phyloP scores from a whole-genome alignment of 1,140 invertebrate genomes.

The Microplitis demolitor region DNA sequence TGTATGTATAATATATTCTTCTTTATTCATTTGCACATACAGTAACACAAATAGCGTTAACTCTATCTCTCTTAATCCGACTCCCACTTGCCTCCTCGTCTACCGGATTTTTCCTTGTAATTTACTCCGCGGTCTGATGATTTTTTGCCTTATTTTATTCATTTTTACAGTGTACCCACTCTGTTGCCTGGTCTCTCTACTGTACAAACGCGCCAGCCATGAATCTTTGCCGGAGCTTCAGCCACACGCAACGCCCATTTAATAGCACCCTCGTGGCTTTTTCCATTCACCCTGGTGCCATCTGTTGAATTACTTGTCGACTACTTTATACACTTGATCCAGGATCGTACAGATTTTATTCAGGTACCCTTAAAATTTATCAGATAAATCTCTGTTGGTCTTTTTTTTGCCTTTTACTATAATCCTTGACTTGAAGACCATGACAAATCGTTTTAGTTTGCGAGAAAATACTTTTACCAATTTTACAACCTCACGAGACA shows the following conservation, averaged over 20 bases:
- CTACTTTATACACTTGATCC: slow-evolving; percentile 1
- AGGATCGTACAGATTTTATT: neutral
- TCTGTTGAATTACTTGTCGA: slow-evolving; percentile 38
- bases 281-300: slow-evolving; percentile 53
- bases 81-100: slow-evolving; percentile 30
- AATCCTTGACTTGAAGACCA: neutral
- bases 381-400: neutral
- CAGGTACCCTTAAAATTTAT: neutral
- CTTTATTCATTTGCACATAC: neutral
- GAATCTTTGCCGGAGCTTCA: slow-evolving; percentile 54
- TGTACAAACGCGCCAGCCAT: slow-evolving; percentile 50
- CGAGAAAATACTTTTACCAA: no score
- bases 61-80: slow-evolving; percentile 20
- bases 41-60: no score
- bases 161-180: slow-evolving; percentile 42
- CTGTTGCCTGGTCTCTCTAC: slow-evolving; percentile 30
- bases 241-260: slow-evolving; percentile 55
- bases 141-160: slow-evolving; percentile 43
- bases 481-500: no score
- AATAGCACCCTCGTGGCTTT: slow-evolving; percentile 53
- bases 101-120: slow-evolving; percentile 55
- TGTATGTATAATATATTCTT: neutral
- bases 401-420: slow-evolving; percentile 1
- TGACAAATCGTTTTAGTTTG: neutral
- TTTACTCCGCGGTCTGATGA: slow-evolving; percentile 45